These are phyloP conservation scores for Leptestheria dahalacensis DNA, from an alignment of 1,140 invertebrate genomes.

Conservation along the genomic window DNA sequence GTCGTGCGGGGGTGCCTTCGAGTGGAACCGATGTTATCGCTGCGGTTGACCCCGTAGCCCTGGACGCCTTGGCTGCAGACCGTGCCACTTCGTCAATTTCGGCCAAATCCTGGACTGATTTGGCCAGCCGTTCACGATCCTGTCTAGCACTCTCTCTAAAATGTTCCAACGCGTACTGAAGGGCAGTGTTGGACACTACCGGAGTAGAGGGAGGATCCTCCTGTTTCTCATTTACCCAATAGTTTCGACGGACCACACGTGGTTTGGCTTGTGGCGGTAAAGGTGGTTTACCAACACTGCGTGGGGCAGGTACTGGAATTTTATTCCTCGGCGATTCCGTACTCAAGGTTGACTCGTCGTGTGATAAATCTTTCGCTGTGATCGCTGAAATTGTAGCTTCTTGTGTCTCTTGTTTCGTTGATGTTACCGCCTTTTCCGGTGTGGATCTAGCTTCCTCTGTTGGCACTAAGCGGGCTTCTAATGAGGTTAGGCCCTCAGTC, in stretches of 20 bases:
- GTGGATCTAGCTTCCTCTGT: no score
- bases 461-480: no score
- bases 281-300: background rate
- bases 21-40: background rate
- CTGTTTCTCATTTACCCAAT: background rate
- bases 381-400: no score
- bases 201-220: background rate
- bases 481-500: no score
- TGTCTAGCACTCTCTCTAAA: conserved; percentile 19
- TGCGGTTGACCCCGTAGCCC: background rate
- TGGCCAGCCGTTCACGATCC: conserved; percentile 21
- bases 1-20: background rate
- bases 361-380: no score
- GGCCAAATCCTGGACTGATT: conserved; percentile 21
- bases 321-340: no score
- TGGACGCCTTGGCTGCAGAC: no score
- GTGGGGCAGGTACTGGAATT: background rate
- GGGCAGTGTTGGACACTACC: background rate
- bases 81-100: conserved; percentile 17
- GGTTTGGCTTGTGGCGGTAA: conserved; percentile 10
- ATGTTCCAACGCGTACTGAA: conserved; percentile 19
- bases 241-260: background rate
- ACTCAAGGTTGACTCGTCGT: no score
- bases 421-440: no score
- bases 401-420: no score